Evolutionary conservation across 2,888 invertebrate species (phyloP).

Genomic region (Gasteruption jaculator): DNA sequence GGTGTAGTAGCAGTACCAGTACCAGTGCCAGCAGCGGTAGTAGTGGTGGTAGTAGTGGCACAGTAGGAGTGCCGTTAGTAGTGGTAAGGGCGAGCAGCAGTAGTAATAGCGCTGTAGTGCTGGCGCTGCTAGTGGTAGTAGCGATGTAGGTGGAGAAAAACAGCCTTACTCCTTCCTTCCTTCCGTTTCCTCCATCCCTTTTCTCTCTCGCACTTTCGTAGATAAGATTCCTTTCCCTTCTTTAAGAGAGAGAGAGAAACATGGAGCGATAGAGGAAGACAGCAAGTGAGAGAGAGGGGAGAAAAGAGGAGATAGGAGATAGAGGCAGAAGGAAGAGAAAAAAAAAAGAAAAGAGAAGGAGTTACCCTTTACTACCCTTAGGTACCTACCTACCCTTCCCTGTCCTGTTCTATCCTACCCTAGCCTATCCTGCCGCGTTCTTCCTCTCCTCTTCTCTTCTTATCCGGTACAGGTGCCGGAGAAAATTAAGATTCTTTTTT

Average conservation of each 20-base stretch:
- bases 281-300: conserved; percentile 1
- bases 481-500: too few species aligned
- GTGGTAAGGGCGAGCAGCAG: too few species aligned
- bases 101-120: too few species aligned
- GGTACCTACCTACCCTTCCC: conserved; percentile 1
- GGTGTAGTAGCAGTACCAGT: too few species aligned
- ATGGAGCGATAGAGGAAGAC: conserved; percentile 16
- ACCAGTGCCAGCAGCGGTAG: conserved; percentile 22
- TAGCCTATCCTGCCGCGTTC: too few species aligned
- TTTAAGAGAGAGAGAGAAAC: too few species aligned
- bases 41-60: conserved; percentile 21
- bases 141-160: conserved; percentile 1
- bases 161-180: conserved; percentile 1
- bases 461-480: conserved; percentile 16
- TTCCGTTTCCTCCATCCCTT: not conserved
- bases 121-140: conserved; percentile 5
- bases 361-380: conserved; percentile 19
- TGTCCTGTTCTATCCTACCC: not conserved
- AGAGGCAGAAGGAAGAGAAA: too few species aligned
- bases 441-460: conserved; percentile 1
- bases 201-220: not conserved
- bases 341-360: too few species aligned
- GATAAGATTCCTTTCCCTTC: too few species aligned
- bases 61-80: conserved; percentile 17
- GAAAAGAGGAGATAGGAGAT: not conserved